Evolutionary conservation across 2,888 invertebrate genomes (phyloP).

Genomic region (Hemaris fuciformis): DNA sequence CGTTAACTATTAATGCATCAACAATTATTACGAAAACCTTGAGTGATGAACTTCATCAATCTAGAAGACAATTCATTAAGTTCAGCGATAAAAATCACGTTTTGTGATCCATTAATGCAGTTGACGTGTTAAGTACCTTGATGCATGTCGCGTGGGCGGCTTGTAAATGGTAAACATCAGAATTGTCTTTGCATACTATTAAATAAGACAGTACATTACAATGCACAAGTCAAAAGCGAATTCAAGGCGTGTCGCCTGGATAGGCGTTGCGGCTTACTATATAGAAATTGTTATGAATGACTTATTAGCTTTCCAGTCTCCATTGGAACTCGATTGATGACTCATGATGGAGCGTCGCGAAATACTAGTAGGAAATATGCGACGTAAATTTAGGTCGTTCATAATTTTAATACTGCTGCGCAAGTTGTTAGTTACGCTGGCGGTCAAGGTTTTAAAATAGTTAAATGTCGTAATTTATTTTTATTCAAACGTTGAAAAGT

Average conservation of each 20-base stretch:
- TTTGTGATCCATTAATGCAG: slow-evolving; percentile 41
- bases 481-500: background rate
- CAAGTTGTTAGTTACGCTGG: background rate
- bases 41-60: slow-evolving; percentile 34
- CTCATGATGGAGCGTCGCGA: background rate
- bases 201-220: slow-evolving; percentile 46
- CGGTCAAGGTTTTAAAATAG: background rate
- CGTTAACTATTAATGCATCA: slow-evolving; percentile 37
- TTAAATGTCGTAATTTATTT: background rate
- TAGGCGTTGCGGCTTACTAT: slow-evolving; percentile 50
- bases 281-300: slow-evolving; percentile 42
- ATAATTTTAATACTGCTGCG: background rate
- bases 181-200: slow-evolving; percentile 40
- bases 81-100: slow-evolving; percentile 39
- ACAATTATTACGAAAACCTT: slow-evolving; percentile 44
- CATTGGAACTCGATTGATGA: background rate
- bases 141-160: slow-evolving; percentile 37
- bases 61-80: slow-evolving; percentile 36
- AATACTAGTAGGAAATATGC: background rate
- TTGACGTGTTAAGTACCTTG: slow-evolving; percentile 30
- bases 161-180: slow-evolving; percentile 40
- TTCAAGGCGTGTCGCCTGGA: slow-evolving; percentile 39
- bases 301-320: slow-evolving; percentile 39
- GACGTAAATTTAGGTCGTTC: background rate
- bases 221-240: slow-evolving; percentile 49